Base-by-base conservation (phyloP, 2,113 vertebrate species). In the Sinosuthora webbiana region DNA sequence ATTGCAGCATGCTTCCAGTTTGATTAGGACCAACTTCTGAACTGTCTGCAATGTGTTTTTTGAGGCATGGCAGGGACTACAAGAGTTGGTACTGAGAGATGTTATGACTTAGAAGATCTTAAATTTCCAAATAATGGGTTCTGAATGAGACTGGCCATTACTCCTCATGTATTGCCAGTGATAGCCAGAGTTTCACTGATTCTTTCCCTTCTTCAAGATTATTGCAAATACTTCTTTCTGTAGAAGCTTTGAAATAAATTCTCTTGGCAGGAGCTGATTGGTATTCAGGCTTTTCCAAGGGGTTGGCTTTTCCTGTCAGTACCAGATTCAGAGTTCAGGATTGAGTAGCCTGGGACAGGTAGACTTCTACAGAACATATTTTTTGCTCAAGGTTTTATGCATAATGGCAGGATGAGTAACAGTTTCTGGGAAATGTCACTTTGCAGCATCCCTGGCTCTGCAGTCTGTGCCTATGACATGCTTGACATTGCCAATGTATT, bases 381-480 rank as follows among this genome's bases (percentile, higher is more conserved):
- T 97, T 95, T 94, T 24, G 3, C 74, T 87, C 84, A 74, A 95
- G 64, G 82, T 94, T 84, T 86, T 74, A 41, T 94, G 68, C 28
- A 31, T 95, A 94, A 78, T 64, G 93, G 44, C 80, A 56, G 42
- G 78, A 7, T 92, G 93, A 97, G 91, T 98, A 97, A 98, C 77
- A 83, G 78, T 95, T 96, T 95, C 96, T 95, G 79, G 93, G 59
- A 95, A 96, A 97, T 96, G 89, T 97, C 94, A 86, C 41, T 84
- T 97, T 97, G 77, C 98, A 99, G 99, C 96, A 99, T 99, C 97
- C 99, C 99, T 49, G 99, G 99, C 84, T 99, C 99, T 56, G 99
- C 99, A 5, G 99, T 99, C 57, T 99, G 99, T 79, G 99, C 99
- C 93, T 99, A 99, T 79, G 99, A 99, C 97, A 99, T 99, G 99